Base-by-base conservation (phyloP, 1,140 invertebrate species). In the Helicoverpa armigera region DNA sequence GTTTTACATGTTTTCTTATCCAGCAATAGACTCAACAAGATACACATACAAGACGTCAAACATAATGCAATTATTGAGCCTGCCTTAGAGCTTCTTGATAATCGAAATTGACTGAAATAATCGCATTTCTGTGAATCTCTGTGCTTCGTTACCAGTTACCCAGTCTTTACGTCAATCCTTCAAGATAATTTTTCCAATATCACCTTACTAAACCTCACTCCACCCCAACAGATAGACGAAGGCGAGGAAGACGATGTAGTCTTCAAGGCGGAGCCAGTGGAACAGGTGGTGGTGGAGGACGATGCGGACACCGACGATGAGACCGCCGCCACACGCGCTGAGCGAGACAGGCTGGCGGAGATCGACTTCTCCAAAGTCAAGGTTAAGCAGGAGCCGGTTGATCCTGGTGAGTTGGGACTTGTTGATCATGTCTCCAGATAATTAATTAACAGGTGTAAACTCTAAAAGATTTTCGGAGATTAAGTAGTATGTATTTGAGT, bases 371-470 rank as follows among this genome's bases (percentile, higher is more conserved):
- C 88, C n/a, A 94, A 94, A 16, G 86, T 96, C 14, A 95, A 95
- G 87, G 90, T 96, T 65, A 96, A 96, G 85, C 93, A 95, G 86
- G 96, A 97, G 86, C 96, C 96, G 23, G 76, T 96, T 10, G 96
- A 96, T 86, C 94, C 95, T 65, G 96, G 96, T 96, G 88, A 89
- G 88, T 61, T 43, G 2, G 12, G 31, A 29, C 1, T 23, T 23
- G 23, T 23, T 23, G 23, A 1, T 23, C 2, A 23, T 23, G 23
- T 23, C 23, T 1, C 23, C 2, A 23, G 2, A 23, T 23, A 23
- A 23, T 23, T 23, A 1, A 23, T 0, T 23, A 23, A 23, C 0
- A 23, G 23, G 23, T 23, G 23, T 23, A 23, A 23, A 23, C 23
- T n/a, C n/a, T n/a, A n/a, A n/a, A n/a, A n/a, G n/a, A n/a, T n/a